Evolutionary conservation across 2,888 invertebrate genomes (phyloP).

Genomic region (Heliconius ismenius): DNA sequence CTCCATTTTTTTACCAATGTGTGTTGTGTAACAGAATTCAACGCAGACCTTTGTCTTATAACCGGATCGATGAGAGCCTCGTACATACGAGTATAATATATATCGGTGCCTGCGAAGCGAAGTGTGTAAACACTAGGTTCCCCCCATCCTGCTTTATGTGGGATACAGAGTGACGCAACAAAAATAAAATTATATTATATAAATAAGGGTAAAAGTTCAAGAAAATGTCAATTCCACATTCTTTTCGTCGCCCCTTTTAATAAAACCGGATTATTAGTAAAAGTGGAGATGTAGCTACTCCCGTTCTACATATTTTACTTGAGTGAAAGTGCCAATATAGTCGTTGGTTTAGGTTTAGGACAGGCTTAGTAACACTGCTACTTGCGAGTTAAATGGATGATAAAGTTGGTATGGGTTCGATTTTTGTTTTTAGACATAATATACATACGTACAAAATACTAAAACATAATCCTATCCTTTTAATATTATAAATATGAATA

Average conservation of each 20-base stretch:
- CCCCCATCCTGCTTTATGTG: not conserved
- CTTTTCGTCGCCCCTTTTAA: conserved; percentile 18
- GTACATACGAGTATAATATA: too few relatives aligned
- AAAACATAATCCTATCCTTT: too few relatives aligned
- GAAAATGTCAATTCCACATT: not conserved
- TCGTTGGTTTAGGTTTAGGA: not conserved
- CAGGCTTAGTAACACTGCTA: not conserved
- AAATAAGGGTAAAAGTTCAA: not conserved
- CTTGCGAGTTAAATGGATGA: not conserved
- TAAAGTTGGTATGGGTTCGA: not conserved
- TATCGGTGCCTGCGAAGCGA: not conserved
- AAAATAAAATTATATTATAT: not conserved
- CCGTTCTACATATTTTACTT: not conserved
- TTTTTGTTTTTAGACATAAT: not conserved
- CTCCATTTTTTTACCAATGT: not conserved
- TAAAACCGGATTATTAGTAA: conserved; percentile 18
- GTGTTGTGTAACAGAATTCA: not conserved
- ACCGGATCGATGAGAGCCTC: not conserved
- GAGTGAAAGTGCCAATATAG: conserved; percentile 5
- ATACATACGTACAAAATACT: not conserved
- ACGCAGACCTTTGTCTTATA: not conserved
- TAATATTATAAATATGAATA: too few relatives aligned
- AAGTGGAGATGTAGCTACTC: not conserved
- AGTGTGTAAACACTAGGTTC: not conserved
- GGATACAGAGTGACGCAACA: not conserved